Evolutionary conservation across 37 sponge, comb jelly and placozoan genomes (phyloP).

Genomic region (Chondrosia reniformis): DNA sequence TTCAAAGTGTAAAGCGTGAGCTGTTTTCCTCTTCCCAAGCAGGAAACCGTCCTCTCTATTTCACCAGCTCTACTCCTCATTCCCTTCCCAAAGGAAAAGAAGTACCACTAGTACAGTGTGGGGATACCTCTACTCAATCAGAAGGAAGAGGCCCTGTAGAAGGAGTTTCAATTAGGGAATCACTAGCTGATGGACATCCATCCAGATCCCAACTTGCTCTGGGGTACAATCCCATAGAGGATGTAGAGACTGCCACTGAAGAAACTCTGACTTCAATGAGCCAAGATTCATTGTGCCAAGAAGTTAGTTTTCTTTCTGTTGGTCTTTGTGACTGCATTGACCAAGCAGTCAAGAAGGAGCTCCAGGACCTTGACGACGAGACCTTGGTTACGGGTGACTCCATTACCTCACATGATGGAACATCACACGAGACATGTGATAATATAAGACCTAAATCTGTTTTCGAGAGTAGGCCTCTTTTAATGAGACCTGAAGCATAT

Average conservation of each 20-base stretch:
- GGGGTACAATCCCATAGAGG: neutral
- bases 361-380: slow-evolving; percentile 5
- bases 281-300: neutral
- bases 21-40: neutral
- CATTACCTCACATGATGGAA: no score
- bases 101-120: neutral
- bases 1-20: neutral
- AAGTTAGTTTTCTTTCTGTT: slow-evolving; percentile 5
- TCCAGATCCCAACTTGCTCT: neutral
- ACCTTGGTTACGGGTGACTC: neutral
- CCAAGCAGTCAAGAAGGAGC: neutral
- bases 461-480: neutral
- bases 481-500: neutral
- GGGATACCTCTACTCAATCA: neutral
- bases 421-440: no score
- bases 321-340: neutral
- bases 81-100: neutral
- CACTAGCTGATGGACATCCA: no score
- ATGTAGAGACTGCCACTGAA: neutral
- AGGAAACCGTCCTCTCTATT: neutral
- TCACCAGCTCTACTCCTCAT: neutral
- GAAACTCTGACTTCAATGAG: neutral
- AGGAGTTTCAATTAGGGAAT: neutral
- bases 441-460: neutral
- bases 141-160: neutral